Base-by-base conservation (phyloP, 2,797 vertebrate genomes). In the Anomalospiza imberbis region DNA sequence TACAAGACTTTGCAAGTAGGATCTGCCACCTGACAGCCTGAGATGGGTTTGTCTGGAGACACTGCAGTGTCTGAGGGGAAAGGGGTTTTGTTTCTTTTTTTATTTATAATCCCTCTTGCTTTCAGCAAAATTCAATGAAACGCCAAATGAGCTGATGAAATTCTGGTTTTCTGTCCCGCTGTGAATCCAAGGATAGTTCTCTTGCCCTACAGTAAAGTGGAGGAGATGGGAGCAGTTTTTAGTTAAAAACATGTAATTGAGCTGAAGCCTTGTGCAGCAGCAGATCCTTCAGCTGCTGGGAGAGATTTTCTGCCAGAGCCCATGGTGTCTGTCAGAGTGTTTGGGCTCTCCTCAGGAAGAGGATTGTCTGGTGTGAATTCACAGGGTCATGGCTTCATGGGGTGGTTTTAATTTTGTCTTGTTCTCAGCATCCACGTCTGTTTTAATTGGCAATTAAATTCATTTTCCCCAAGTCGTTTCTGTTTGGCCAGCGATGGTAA, bases 51-150 rank as follows among this genome's bases (percentile, higher is more conserved):
- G 28, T 84, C 58, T 74, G 82, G 47, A 91, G 70, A 78, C 19
- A 58, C 1, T 32, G 61, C 26, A 54, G 65, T 44, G 26, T 63
- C 72, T 29, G 29, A 58, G 44, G 48, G 45, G 14, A 81, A 60
- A 66, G 44, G 54, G n/a, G 45, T 87, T 92, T 94, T 83, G 32
- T 81, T 71, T 7, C 66, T 58, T 85, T 82, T 82, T 88, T 82
- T 60, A 61, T 79, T 91, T 87, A 63, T 72, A 87, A 83, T 75
- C 75, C 38, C 13, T 20, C 70, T 91, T 50, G 75, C 89, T 85
- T 85, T 93, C 65, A 83, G 75, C 72, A 74, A 89, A 88, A 89
- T 48, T 48, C 81, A 83, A 13, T 88, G 78, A 74, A 85, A 91
- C 26, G 45, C 61, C 51, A 85, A 89, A 94, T 9, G 36, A 47